Evolutionary conservation across 2,888 invertebrate genomes (phyloP).

Genomic region (Nematopogon swammerdamellus): DNA sequence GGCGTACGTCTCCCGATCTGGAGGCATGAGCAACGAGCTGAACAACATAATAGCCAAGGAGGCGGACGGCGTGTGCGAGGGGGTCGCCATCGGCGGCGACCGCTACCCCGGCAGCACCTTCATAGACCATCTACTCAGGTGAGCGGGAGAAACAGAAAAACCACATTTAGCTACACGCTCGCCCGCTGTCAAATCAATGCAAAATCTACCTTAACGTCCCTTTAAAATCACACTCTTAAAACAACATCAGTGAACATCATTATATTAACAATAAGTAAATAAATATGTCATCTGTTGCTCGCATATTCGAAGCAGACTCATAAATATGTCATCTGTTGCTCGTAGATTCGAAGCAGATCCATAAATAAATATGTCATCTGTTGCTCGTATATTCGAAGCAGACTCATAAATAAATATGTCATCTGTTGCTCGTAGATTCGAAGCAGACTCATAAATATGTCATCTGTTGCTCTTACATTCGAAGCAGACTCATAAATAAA

Average conservation of each 20-base stretch:
- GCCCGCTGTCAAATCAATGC: too few relatives aligned
- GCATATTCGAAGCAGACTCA: conserved; percentile 69
- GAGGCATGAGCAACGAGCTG: conserved; percentile 99
- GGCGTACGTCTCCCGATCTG: conserved; percentile 97
- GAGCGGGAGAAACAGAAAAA: conserved; percentile 15
- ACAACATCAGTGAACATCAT: too few relatives aligned
- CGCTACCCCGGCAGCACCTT: conserved; percentile 97
- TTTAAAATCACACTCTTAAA: too few relatives aligned
- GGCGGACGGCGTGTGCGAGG: conserved; percentile 96
- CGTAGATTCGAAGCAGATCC: conserved; percentile 68
- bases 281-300: too few relatives aligned
- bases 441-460: conserved; percentile 74
- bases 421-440: conserved; percentile 57
- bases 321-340: too few relatives aligned
- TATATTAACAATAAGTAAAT: too few relatives aligned
- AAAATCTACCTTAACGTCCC: too few relatives aligned
- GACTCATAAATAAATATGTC: conserved; percentile 85
- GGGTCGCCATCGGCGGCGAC: conserved; percentile 98
- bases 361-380: conserved; percentile 86
- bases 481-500: too few relatives aligned
- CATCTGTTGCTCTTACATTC: too few relatives aligned
- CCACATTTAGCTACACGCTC: too few relatives aligned
- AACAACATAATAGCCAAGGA: conserved; percentile 97
- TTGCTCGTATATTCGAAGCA: conserved; percentile 60
- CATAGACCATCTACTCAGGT: conserved; percentile 93